These are phyloP conservation scores for Cydia splendana DNA, from an alignment of 1,140 invertebrate species.

Conservation along the genomic window DNA sequence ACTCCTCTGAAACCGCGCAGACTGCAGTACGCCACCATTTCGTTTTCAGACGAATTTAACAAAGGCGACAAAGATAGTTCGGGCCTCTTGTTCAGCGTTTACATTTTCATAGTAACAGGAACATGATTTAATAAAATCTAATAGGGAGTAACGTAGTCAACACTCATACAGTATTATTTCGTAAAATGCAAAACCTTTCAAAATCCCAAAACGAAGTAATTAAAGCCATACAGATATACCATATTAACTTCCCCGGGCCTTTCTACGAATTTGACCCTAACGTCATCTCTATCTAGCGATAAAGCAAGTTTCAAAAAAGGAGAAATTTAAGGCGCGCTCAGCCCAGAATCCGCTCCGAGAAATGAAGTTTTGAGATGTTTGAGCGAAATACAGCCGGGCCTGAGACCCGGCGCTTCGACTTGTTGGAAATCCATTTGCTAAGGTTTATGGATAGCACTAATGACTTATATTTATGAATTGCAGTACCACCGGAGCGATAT, in stretches of 20 bases:
- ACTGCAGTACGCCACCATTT: no score
- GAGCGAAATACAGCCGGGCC: constrained; percentile 14
- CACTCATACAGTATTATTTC: no score
- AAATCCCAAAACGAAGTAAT: no score
- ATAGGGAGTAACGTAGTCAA: no score
- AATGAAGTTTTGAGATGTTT: constrained; percentile 21
- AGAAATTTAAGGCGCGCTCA: not conserved
- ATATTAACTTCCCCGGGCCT: no score
- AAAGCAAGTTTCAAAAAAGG: not conserved
- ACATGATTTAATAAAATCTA: no score
- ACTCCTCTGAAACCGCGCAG: no score
- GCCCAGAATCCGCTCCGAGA: constrained; percentile 7
- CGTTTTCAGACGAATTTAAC: no score
- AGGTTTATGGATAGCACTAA: constrained; percentile 31
- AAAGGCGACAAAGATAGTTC: no score
- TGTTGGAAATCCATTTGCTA: constrained; percentile 33
- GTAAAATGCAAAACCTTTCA: no score
- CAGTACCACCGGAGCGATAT: constrained; percentile 3
- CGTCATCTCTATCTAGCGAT: not conserved
- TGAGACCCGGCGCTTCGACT: not conserved
- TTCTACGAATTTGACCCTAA: not conserved
- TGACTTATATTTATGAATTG: constrained; percentile 32
- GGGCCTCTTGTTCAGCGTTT: no score
- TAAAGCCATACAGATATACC: not conserved
- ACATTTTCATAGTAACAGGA: no score